These are phyloP conservation scores for Wiebesia pumilae DNA, from an alignment of 1,140 invertebrate species.

Conservation along the genomic window DNA sequence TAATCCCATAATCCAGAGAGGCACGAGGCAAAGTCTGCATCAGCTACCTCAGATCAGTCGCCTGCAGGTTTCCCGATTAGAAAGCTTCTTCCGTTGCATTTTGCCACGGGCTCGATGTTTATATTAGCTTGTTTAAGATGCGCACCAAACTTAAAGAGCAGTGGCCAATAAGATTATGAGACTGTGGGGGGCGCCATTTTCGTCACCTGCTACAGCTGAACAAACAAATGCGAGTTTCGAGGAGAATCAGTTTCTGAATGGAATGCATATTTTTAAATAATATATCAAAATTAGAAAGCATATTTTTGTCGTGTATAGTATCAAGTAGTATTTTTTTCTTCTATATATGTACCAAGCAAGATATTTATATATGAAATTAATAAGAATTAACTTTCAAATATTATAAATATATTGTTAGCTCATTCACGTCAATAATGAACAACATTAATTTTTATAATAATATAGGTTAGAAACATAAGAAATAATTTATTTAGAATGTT, in stretches of 20 bases:
- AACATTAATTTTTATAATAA: too few relatives aligned
- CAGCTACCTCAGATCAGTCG: background rate
- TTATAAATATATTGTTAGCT: too few relatives aligned
- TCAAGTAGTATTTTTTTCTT: too few relatives aligned
- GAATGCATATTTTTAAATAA: background rate
- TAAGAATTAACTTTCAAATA: too few relatives aligned
- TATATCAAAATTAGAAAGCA: too few relatives aligned
- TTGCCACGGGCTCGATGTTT: background rate
- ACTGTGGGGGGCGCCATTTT: conserved; percentile 3
- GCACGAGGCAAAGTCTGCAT: background rate
- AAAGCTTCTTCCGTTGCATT: background rate
- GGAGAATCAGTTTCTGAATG: background rate
- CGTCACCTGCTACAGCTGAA: conserved; percentile 32
- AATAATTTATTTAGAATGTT: too few relatives aligned
- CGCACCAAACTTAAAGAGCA: background rate
- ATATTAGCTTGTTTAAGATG: conserved; percentile 28
- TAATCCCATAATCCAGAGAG: conserved; percentile 31
- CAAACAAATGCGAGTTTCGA: conserved; percentile 3
- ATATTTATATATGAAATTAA: too few relatives aligned
- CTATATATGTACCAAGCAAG: too few relatives aligned
- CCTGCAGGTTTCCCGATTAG: background rate
- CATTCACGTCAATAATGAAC: too few relatives aligned
- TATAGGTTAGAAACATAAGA: too few relatives aligned
- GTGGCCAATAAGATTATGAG: conserved; percentile 20
- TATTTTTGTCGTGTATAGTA: too few relatives aligned